Percentiles rank a stretch among this genome's conserved stretches.
These are phyloP conservation scores for Apostichopus californicus DNA, from an alignment of 35 echinoderm and acorn worm genomes.

Conservation along the genomic window DNA sequence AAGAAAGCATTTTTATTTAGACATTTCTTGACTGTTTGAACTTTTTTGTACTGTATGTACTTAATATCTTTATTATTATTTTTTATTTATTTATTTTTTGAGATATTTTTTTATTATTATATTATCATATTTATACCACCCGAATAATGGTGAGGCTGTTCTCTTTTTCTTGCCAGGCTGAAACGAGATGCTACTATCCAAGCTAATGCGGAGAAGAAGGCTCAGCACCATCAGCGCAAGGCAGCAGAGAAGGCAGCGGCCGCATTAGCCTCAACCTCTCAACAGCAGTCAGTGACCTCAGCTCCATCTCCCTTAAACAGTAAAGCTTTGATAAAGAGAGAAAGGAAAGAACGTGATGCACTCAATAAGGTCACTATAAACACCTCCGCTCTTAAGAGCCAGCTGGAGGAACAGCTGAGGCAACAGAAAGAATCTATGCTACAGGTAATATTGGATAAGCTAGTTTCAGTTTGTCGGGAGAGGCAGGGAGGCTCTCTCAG, in stretches of 20 bases:
- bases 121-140: no score
- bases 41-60: no score
- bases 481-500: not conserved
- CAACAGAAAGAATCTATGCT: slow-evolving; percentile 66
- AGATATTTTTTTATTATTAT: no score
- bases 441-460: slow-evolving; percentile 56
- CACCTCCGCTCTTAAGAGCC: slow-evolving; percentile 54
- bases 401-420: slow-evolving; percentile 87
- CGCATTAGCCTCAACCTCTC: not conserved
- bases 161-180: slow-evolving; percentile 33
- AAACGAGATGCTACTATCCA: slow-evolving; percentile 38
- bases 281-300: not conserved
- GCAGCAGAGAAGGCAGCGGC: slow-evolving; percentile 55
- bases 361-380: slow-evolving; percentile 9
- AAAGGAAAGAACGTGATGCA: not conserved
- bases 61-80: no score
- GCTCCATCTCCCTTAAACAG: slow-evolving; percentile 5
- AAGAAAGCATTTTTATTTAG: no score
- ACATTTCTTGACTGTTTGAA: no score
- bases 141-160: no score
- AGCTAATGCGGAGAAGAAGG: slow-evolving; percentile 51
- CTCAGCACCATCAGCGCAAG: slow-evolving; percentile 41
- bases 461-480: not conserved
- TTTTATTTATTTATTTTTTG: no score
- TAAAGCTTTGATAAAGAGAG: slow-evolving; percentile 11